phyloP scores from a whole-genome alignment of 92 coral and sea anemone species.

The Muricea muricata region DNA sequence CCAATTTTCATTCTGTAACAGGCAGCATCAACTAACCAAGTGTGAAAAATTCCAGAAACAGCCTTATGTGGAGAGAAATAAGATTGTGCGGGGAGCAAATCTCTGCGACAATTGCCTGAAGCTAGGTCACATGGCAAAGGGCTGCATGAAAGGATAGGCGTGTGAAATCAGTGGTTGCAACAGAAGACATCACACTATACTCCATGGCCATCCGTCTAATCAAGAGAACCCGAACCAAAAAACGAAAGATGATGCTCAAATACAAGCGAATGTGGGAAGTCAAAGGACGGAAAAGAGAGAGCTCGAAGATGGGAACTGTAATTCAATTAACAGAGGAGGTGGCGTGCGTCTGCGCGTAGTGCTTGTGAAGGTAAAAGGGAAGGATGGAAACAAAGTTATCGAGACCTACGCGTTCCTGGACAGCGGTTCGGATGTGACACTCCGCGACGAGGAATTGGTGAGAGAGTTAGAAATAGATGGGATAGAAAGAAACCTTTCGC shows the following conservation, averaged over 20 bases:
- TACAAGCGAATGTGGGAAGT: not conserved
- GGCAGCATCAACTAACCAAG: constrained; percentile 24
- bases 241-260: not conserved
- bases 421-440: constrained; percentile 54
- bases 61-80: constrained; percentile 27
- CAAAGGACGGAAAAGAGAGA: not conserved
- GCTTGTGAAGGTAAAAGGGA: constrained; percentile 51
- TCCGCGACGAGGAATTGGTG: constrained; percentile 44
- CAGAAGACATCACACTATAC: constrained; percentile 43
- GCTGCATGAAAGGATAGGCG: constrained; percentile 28
- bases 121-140: constrained; percentile 42
- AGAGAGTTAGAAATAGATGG: constrained; percentile 46
- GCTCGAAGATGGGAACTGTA: not conserved
- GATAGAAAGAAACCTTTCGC: constrained; percentile 13
- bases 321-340: not conserved
- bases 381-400: constrained; percentile 13
- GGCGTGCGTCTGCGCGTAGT: constrained; percentile 39
- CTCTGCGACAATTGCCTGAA: constrained; percentile 55
- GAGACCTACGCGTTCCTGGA: constrained; percentile 62
- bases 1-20: constrained; percentile 42
- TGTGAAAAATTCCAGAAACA: constrained; percentile 48
- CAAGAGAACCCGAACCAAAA: not conserved
- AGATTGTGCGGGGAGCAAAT: constrained; percentile 26
- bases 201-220: constrained; percentile 52
- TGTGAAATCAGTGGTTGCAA: constrained; percentile 55